Evolutionary conservation across 2,888 invertebrate genomes (phyloP).

Genomic region (Ormyrus rosae): DNA sequence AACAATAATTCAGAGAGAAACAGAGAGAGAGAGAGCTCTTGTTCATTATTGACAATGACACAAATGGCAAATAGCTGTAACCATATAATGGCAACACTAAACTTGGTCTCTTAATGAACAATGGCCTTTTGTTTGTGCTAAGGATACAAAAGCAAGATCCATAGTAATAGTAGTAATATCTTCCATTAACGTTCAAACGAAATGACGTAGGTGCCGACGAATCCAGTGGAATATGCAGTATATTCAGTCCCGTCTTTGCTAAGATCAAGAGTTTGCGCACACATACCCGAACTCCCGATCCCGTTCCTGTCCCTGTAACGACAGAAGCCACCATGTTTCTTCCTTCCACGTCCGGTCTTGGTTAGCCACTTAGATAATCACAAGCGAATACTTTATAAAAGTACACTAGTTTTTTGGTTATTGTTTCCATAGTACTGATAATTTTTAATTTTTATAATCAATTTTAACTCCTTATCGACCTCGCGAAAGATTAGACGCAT

Average conservation of each 20-base stretch:
- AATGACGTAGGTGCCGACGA: constrained; percentile 42
- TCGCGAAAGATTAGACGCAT: no score
- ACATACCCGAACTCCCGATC: constrained; percentile 45
- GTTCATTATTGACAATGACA: background rate
- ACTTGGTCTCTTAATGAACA: constrained; percentile 26
- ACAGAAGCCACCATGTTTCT: background rate
- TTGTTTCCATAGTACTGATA: no score
- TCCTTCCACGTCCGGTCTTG: constrained; percentile 60
- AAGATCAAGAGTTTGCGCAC: constrained; percentile 21
- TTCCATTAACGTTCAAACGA: constrained; percentile 15
- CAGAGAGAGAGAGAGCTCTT: no score
- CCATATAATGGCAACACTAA: constrained; percentile 19
- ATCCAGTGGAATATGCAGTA: no score
- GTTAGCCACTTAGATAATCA: constrained; percentile 55
- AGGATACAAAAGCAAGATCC: background rate
- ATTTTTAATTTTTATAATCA: no score
- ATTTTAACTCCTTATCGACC: no score
- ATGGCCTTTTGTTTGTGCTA: constrained; percentile 13
- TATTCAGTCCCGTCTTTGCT: constrained; percentile 36
- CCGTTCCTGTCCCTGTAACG: constrained; percentile 34
- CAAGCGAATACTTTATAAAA: constrained; percentile 9
- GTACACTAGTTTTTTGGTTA: no score
- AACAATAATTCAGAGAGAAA: no score
- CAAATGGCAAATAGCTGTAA: constrained; percentile 9
- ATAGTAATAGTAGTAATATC: constrained; percentile 30